Base-by-base conservation (phyloP, 2,113 vertebrate species). In the Prochilodus magdalenae region DNA sequence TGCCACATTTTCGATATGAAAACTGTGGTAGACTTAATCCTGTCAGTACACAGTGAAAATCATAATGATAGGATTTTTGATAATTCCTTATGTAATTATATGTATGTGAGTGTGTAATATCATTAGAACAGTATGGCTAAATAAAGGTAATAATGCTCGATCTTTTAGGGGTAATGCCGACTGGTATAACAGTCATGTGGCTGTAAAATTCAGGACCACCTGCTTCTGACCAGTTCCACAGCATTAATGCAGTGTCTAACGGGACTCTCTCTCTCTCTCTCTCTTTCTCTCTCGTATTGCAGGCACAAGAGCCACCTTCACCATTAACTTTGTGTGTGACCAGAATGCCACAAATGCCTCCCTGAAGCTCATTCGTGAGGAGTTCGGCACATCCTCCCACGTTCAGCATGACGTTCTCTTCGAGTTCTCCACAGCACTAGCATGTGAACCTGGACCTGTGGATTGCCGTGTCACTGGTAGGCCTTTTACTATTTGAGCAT, bases 341-440 rank as follows among this genome's bases (percentile, higher is more conserved):
- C 87, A 81, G 2, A 92, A 94, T 30, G 15, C 93, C 0, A 94
- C 95, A 83, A 90, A 91, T 0, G 95, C 94, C 36, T 84, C 63
- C 0, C 74, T 95, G 26, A 94, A 79, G 16, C 90, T 98, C 82
- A 77, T 95, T 33, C 92, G 57, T 5, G 95, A 97, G 82, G 95
- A 96, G n/a, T 63, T 97, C n/a, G 93, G 94, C 75, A 91, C 88
- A 0, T 0, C 78, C 0, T 2, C 6, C 1, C 92, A 93, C 0
- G 86, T 94, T 76, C 81, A 83, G 76, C 94, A 95, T 4, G 84
- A 97, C 73, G 95, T 93, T 5, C 92, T 94, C 36, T 98, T 99
- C 59, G 95, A 98, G 90, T 96, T 99, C 89, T 91, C 94, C 83
- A 99, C 97, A 0, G 91, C 96, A 0, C 87, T 99, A 88, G 97